phyloP scores from a whole-genome alignment of 2,888 invertebrate genomes.

The Ceraclea dissimilis region DNA sequence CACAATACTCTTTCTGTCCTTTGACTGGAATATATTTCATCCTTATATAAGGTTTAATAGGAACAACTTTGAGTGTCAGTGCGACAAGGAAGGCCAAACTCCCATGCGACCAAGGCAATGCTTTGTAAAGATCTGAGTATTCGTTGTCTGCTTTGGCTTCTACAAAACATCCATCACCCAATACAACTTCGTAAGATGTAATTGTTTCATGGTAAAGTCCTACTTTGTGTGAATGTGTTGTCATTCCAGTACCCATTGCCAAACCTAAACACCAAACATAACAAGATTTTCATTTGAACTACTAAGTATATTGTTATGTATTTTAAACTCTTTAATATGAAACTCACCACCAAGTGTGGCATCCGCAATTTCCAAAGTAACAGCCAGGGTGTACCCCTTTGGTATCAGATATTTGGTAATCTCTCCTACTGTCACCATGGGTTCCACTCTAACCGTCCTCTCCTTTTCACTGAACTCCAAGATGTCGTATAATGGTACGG shows the following conservation, averaged over 20 bases:
- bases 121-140: slow-evolving; percentile 49
- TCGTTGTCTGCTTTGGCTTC: slow-evolving; percentile 51
- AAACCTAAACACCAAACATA: slow-evolving; percentile 36
- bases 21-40: slow-evolving; percentile 55
- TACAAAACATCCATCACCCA: slow-evolving; percentile 54
- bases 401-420: slow-evolving; percentile 57
- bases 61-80: slow-evolving; percentile 54
- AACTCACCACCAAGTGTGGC: slow-evolving; percentile 55
- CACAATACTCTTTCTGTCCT: slow-evolving; percentile 56
- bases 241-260: slow-evolving; percentile 66
- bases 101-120: slow-evolving; percentile 61
- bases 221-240: slow-evolving; percentile 63
- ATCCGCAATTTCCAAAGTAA: slow-evolving; percentile 60
- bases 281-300: background rate
- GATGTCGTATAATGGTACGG: slow-evolving; percentile 56
- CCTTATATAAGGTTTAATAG: slow-evolving; percentile 57
- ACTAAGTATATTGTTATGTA: too few species aligned
- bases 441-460: slow-evolving; percentile 56
- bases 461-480: slow-evolving; percentile 49
- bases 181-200: slow-evolving; percentile 56
- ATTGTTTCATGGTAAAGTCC: slow-evolving; percentile 63
- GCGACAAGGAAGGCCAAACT: slow-evolving; percentile 59
- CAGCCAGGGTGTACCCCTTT: slow-evolving; percentile 58
- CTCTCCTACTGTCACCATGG: slow-evolving; percentile 60
- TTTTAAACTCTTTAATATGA: background rate